Percentiles rank a stretch among this genome's conserved stretches.
phyloP scores from a whole-genome alignment of 1,140 invertebrate species.

The Caligus rogercresseyi region DNA sequence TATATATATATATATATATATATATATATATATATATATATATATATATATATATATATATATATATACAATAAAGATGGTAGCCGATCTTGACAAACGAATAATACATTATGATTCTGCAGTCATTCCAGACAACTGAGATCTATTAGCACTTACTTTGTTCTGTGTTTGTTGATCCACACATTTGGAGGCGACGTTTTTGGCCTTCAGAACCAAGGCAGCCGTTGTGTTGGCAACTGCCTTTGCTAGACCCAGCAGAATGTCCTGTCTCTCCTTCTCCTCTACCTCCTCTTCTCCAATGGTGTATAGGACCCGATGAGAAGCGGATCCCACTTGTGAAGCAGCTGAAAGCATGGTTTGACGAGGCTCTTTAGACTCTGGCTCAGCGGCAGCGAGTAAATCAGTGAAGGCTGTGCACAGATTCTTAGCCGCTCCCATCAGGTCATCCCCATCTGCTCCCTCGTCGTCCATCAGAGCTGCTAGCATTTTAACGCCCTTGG shows the following conservation, averaged over 20 bases:
- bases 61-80: too few relatives aligned
- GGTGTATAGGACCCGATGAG: conserved; percentile 74
- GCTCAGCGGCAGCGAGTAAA: conserved; percentile 79
- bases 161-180: conserved; percentile 44
- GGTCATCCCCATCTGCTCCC: conserved; percentile 52
- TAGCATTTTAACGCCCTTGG: conserved; percentile 80
- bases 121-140: neutral
- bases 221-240: conserved; percentile 93
- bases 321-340: conserved; percentile 83
- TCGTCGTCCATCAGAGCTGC: conserved; percentile 78
- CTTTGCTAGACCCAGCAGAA: conserved; percentile 73
- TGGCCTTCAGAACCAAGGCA: conserved; percentile 78
- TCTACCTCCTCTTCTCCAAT: conserved; percentile 76
- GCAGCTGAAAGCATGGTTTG: conserved; percentile 85
- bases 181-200: conserved; percentile 75
- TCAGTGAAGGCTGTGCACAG: conserved; percentile 87
- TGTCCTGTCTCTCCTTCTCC: conserved; percentile 41
- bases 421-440: conserved; percentile 76
- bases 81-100: too few relatives aligned
- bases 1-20: too few relatives aligned
- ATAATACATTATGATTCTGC: too few relatives aligned
- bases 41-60: too few relatives aligned
- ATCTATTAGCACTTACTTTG: conserved; percentile 31
- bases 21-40: too few relatives aligned
- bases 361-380: conserved; percentile 73